Evolutionary conservation across 2,888 invertebrate genomes (phyloP).

Genomic region (Xylophagus ater): DNA sequence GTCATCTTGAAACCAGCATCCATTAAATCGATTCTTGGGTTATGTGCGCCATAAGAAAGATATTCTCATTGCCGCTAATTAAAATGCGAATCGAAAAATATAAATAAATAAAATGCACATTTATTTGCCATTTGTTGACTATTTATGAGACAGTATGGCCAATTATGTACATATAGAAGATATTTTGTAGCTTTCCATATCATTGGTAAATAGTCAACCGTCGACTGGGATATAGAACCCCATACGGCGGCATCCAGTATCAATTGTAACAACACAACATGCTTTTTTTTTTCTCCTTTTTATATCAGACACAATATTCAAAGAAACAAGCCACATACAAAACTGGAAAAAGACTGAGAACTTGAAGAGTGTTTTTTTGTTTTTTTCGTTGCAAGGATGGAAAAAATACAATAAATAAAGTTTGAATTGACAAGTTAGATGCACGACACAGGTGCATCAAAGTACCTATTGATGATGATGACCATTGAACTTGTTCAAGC

Average conservation of each 20-base stretch:
- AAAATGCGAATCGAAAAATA: conserved; percentile 16
- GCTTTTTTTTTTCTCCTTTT: conserved; percentile 1
- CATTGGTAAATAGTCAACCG: neutral
- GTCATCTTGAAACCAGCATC: too few species aligned
- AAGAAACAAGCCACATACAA: conserved; percentile 5
- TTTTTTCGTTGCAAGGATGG: too few species aligned
- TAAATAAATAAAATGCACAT: conserved; percentile 13
- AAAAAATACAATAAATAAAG: conserved; percentile 12
- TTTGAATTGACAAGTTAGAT: conserved; percentile 10
- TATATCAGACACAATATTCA: neutral
- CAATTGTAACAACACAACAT: conserved; percentile 3
- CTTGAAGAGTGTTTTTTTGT: too few species aligned
- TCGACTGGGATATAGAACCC: neutral
- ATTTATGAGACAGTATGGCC: conserved; percentile 8
- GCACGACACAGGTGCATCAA: conserved; percentile 13
- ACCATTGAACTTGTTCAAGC: too few species aligned
- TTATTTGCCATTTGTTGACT: conserved; percentile 4
- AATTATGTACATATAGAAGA: neutral
- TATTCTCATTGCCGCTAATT: conserved; percentile 13
- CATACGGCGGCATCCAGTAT: neutral
- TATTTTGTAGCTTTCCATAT: neutral
- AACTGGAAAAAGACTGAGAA: too few species aligned
- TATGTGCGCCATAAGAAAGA: conserved; percentile 8
- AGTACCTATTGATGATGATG: too few species aligned
- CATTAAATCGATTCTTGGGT: too few species aligned